Percentiles rank a stretch among this genome's conserved stretches.
Evolutionary conservation across 1,140 invertebrate species (phyloP).

Genomic region (Cotesia typhae): DNA sequence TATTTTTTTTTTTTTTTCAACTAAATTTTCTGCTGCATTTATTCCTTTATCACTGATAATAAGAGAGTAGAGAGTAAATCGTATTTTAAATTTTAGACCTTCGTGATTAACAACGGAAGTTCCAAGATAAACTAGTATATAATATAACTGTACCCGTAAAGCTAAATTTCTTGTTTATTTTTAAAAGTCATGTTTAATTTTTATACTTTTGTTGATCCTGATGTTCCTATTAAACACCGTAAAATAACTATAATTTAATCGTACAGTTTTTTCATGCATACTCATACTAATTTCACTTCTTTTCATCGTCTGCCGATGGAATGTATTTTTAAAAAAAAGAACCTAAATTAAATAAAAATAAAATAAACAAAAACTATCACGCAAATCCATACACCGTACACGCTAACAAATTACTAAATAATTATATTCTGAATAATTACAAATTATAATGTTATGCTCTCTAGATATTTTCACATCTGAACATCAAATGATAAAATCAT

Average conservation of each 20-base stretch:
- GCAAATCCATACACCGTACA: constrained; percentile 12
- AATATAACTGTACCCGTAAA: constrained; percentile 4
- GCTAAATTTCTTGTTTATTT: constrained; percentile 19
- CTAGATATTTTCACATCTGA: too few species aligned
- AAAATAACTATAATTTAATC: constrained; percentile 1
- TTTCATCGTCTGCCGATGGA: too few species aligned
- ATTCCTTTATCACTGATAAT: not conserved
- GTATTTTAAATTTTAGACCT: constrained; percentile 25
- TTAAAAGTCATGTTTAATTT: constrained; percentile 14
- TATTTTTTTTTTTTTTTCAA: not conserved
- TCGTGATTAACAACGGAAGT: constrained; percentile 38
- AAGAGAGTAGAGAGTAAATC: constrained; percentile 20
- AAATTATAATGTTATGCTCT: too few species aligned
- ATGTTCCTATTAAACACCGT: not conserved
- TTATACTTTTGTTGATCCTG: not conserved
- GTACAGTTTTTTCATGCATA: not conserved
- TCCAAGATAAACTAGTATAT: constrained; percentile 26
- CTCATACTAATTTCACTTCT: not conserved
- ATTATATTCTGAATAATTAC: constrained; percentile 20
- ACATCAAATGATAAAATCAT: too few species aligned
- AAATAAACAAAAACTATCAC: constrained; percentile 11
- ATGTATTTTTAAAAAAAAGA: constrained; percentile 1
- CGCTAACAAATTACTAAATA: constrained; percentile 32
- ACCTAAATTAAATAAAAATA: constrained; percentile 6
- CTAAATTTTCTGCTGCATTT: not conserved